Evolutionary conservation across 2,113 vertebrate genomes (phyloP).

Genomic region (Spermophilus dauricus): DNA sequence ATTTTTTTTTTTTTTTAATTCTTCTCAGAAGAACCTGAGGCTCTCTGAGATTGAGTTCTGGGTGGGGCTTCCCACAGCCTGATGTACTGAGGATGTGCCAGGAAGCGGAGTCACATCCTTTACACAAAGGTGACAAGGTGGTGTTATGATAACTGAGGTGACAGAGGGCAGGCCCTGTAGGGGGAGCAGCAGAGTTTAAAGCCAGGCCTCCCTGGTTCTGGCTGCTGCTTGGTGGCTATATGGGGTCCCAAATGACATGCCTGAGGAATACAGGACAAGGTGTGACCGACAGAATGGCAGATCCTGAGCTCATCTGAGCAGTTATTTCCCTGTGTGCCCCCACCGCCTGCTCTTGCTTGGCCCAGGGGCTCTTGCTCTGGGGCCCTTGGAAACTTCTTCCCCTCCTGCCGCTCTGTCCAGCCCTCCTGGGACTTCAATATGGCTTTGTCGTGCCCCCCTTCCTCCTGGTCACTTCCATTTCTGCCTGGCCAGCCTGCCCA

Average conservation of each 20-base stretch:
- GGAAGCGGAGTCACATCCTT: not conserved
- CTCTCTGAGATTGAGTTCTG: not conserved
- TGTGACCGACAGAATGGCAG: too few relatives aligned
- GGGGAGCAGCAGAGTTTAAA: not conserved
- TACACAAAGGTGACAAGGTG: not conserved
- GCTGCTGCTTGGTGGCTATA: not conserved
- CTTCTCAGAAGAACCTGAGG: not conserved
- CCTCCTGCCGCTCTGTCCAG: too few relatives aligned
- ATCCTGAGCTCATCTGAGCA: too few relatives aligned
- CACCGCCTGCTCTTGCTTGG: not conserved
- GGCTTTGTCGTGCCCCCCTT: not conserved
- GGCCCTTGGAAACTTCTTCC: not conserved
- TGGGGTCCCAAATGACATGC: too few relatives aligned
- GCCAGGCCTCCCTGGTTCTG: not conserved
- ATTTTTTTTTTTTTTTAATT: not conserved
- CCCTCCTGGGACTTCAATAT: fast-evolving
- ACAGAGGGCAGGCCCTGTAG: not conserved
- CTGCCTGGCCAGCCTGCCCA: not conserved
- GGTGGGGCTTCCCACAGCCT: fast-evolving
- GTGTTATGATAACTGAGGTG: not conserved
- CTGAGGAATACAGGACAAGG: not conserved
- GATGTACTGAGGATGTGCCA: not conserved
- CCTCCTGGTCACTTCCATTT: not conserved
- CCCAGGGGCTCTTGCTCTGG: not conserved
- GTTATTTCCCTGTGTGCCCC: too few relatives aligned